Evolutionary conservation across 2,113 vertebrate genomes (phyloP).

Genomic region (Eptesicus fuscus): DNA sequence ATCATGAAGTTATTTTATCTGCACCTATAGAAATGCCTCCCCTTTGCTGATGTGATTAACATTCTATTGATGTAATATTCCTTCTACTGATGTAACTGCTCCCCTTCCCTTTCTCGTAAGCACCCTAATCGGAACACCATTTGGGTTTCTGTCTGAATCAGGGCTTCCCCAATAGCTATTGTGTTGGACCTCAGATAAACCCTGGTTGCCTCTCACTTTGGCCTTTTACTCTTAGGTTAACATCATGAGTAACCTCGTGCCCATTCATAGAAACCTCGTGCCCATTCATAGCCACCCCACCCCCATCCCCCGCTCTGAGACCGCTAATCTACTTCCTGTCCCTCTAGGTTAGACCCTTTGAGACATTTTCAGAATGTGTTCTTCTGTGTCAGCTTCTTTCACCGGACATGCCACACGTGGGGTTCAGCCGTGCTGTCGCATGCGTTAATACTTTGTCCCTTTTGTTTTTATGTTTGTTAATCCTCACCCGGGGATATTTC

Average conservation of each 20-base stretch:
- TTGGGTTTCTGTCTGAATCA: not conserved
- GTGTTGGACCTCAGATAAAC: not conserved
- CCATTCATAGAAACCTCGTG: not conserved
- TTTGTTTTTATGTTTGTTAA: not conserved
- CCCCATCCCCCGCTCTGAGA: not conserved
- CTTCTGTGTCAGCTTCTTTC: not conserved
- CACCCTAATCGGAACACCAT: too few species aligned
- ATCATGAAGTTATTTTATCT: not conserved
- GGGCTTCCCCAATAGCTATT: not conserved
- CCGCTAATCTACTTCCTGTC: not conserved
- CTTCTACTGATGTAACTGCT: not conserved
- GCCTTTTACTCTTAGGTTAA: not conserved
- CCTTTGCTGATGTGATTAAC: not conserved
- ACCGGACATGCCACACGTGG: not conserved
- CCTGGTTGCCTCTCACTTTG: not conserved
- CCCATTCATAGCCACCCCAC: not conserved
- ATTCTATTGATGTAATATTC: not conserved
- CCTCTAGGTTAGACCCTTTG: not conserved
- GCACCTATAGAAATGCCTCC: not conserved
- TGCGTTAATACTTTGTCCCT: not conserved
- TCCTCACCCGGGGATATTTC: too few species aligned
- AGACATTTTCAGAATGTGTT: not conserved
- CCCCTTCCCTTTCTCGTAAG: not conserved
- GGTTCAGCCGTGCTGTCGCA: fast-evolving
- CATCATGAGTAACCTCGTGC: not conserved